Conservation (phyloP, 2,888 invertebrate species). For the Abscondita cerata region DNA sequence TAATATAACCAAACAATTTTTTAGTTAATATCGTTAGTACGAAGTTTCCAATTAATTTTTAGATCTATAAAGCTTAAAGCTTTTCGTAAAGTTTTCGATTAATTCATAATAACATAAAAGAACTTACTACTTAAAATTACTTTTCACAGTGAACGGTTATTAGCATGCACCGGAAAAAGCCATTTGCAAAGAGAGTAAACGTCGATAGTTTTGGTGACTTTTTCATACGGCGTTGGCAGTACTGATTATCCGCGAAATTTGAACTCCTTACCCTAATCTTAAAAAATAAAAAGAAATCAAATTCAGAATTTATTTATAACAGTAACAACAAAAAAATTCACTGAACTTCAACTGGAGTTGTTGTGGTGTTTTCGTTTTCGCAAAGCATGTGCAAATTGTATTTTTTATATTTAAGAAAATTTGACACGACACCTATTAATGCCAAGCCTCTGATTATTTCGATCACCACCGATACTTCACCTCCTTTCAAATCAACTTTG, state of each 20-base stretch:
- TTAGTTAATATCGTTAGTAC: neutral
- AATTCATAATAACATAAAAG: neutral
- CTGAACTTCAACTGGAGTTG: too few relatives aligned
- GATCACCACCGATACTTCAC: slow-evolving; percentile 79
- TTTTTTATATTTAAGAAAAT: slow-evolving; percentile 81
- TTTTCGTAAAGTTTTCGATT: neutral
- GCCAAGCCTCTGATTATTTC: slow-evolving; percentile 85
- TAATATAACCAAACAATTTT: neutral
- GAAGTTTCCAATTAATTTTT: neutral
- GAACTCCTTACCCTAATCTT: too few relatives aligned
- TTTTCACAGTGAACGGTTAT: slow-evolving; percentile 51
- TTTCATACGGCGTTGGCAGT: too few relatives aligned
- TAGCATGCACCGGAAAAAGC: slow-evolving; percentile 61
- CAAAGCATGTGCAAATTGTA: slow-evolving; percentile 70
- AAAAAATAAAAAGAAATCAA: too few relatives aligned
- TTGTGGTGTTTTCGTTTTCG: neutral
- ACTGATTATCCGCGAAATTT: too few relatives aligned
- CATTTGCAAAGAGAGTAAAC: slow-evolving; percentile 47
- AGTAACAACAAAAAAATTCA: too few relatives aligned
- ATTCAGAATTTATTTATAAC: too few relatives aligned
- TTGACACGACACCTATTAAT: slow-evolving; percentile 79
- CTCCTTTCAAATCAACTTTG: slow-evolving; percentile 79
- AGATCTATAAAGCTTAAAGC: neutral
- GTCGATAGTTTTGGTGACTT: neutral
- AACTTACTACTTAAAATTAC: slow-evolving; percentile 37